Evolutionary conservation across 2,113 vertebrate genomes (phyloP).

Genomic region (Acrocephalus kingi): DNA sequence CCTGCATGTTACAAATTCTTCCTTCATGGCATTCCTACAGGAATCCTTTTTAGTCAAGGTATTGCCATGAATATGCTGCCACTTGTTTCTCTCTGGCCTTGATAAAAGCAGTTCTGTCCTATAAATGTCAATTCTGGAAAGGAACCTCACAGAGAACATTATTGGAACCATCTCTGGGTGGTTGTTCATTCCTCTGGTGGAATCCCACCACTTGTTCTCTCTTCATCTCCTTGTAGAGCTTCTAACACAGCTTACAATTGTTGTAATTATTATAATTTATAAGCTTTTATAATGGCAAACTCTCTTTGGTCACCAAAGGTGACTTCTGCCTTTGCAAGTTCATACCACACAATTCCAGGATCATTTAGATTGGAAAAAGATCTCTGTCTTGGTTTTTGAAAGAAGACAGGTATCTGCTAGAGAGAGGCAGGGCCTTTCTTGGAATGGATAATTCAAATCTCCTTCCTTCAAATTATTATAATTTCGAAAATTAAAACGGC

Average conservation of each 20-base stretch:
- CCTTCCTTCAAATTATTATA: too few species aligned
- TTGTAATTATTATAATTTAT: too few species aligned
- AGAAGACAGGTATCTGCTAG: too few species aligned
- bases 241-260: background rate
- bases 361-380: background rate
- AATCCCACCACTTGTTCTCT: background rate
- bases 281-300: too few species aligned
- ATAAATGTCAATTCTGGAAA: background rate
- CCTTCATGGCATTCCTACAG: background rate
- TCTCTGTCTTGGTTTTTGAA: too few species aligned
- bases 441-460: too few species aligned
- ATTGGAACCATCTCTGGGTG: background rate
- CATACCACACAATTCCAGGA: background rate
- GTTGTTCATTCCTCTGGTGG: background rate
- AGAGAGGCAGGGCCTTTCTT: too few species aligned
- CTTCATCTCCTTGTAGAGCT: background rate
- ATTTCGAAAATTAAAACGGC: too few species aligned
- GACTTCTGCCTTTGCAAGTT: background rate
- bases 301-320: background rate
- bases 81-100: background rate
- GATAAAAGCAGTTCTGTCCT: background rate
- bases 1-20: background rate
- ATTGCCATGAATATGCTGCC: background rate
- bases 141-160: background rate
- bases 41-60: background rate